Percentiles rank a stretch among this genome's conserved stretches.
Conservation (phyloP, 2,888 invertebrate species). For the Phoenoteleia sp. region DNA sequence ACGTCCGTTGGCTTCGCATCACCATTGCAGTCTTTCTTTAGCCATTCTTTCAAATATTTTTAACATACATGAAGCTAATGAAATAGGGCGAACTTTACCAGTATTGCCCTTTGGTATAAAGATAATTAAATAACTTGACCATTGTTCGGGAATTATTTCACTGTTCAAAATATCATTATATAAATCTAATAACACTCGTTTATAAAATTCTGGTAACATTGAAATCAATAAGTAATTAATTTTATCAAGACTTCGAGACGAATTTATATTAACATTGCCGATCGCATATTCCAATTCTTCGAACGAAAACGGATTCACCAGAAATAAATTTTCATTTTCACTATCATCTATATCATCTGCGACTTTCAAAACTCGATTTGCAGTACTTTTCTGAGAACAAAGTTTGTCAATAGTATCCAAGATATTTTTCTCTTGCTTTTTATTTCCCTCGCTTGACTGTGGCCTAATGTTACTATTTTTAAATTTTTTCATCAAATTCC, state of each 20-base stretch:
- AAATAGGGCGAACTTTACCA: slow-evolving; percentile 31
- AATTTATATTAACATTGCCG: background rate
- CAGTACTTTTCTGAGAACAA: background rate
- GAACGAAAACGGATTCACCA: background rate
- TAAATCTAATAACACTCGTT: background rate
- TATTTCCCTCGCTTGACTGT: background rate
- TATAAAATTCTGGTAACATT: slow-evolving; percentile 6
- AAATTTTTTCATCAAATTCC: slow-evolving; percentile 51
- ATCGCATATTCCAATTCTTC: slow-evolving; percentile 14
- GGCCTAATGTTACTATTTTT: slow-evolving; percentile 8
- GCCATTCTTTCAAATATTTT: slow-evolving; percentile 53
- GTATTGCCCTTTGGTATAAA: slow-evolving; percentile 25
- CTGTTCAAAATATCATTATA: slow-evolving; percentile 22
- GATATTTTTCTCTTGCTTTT: background rate
- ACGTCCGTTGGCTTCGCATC: slow-evolving; percentile 5
- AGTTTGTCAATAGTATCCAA: slow-evolving; percentile 1
- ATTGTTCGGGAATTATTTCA: slow-evolving; percentile 7
- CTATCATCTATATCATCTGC: background rate
- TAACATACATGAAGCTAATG: slow-evolving; percentile 9
- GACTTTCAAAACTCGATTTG: too few relatives aligned
- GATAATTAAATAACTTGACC: slow-evolving; percentile 1
- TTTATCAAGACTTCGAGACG: slow-evolving; percentile 27
- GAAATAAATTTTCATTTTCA: background rate
- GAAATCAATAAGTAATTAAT: slow-evolving; percentile 27
- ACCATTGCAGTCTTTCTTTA: slow-evolving; percentile 24